These are phyloP conservation scores for Lissocephala sabroskyi DNA, from an alignment of 2,888 invertebrate genomes.

Conservation along the genomic window DNA sequence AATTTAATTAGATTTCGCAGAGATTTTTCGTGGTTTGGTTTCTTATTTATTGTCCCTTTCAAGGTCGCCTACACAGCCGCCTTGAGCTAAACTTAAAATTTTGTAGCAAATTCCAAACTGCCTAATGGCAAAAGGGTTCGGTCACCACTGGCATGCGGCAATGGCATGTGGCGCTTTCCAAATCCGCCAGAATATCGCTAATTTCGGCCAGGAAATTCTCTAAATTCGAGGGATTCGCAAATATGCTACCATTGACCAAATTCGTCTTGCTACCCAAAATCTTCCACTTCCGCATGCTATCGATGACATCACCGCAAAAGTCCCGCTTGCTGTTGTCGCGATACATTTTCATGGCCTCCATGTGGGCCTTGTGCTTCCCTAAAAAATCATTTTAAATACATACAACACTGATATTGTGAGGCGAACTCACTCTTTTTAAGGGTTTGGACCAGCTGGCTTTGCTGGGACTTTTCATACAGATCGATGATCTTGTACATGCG, in stretches of 20 bases:
- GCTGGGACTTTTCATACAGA: slow-evolving; percentile 31
- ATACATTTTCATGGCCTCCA: background rate
- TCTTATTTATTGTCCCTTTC: too few species aligned
- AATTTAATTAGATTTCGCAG: slow-evolving; percentile 3
- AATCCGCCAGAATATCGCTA: background rate
- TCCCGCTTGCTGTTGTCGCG: background rate
- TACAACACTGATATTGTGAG: background rate
- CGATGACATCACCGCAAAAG: slow-evolving; percentile 51
- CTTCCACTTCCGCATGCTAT: slow-evolving; percentile 60
- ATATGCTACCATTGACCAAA: slow-evolving; percentile 26
- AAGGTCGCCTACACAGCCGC: too few species aligned
- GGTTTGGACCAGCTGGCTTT: background rate
- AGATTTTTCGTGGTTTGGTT: too few species aligned
- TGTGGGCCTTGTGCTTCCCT: slow-evolving; percentile 16
- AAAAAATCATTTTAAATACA: background rate
- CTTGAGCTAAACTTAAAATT: too few species aligned
- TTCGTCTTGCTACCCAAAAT: slow-evolving; percentile 35
- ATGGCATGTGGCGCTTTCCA: slow-evolving; percentile 7
- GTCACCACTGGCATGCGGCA: slow-evolving; percentile 17
- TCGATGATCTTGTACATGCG: slow-evolving; percentile 40
- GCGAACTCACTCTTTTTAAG: background rate
- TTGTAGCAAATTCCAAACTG: too few species aligned
- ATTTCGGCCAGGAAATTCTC: slow-evolving; percentile 36
- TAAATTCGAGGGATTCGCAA: slow-evolving; percentile 36
- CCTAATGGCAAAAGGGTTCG: too few species aligned